Base-by-base conservation (phyloP, 1,140 invertebrate species). In the Sycophaga agraensis region DNA sequence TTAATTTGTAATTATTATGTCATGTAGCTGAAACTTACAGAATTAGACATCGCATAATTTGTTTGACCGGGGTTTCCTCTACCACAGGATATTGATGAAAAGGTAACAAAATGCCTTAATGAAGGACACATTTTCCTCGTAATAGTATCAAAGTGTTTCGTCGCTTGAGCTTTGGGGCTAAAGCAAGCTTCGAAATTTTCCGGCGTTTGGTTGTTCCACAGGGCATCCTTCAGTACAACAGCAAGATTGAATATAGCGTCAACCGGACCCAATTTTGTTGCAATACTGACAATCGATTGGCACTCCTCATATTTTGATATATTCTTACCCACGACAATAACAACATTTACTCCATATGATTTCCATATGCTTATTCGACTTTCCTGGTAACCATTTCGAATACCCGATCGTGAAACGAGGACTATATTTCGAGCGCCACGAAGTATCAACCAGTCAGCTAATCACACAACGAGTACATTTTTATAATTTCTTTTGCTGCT, bases 161-260 rank as follows among this genome's bases (percentile, higher is more conserved):
- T 85, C 0, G 75, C 72, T 63, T 68, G 68, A 5, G 84, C 83
- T 70, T 87, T 87, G 0, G 81, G 73, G 24, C 61, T 76, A 16
- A 82, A 76, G 2, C 79, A 82, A 21, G 73, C 74, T 34, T 73
- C 66, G 48, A 86, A 87, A 1, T 65, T 68, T 57, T 83, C 76
- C 17, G 64, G 67, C 1, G 80, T 84, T 71, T 86, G 84, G 63
- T 86, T 85, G 48, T 81, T 75, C 54, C 81, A 80, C 0, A 85
- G 1, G 4, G 66, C 70, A 42, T 87, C 85, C 54, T 77, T 79
- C 4, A 86, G 67, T 22, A 88, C 84, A 59, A 87, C 87, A 7
- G 91, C 91, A 16, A 93, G 76, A 73, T 93, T 90, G 73, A 92
- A 93, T 26, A 93, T 86, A n/a, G 83, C 90, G 42, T 86, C 89